Conservation (phyloP, 2,113 vertebrate genomes). For the Nibea albiflora region DNA sequence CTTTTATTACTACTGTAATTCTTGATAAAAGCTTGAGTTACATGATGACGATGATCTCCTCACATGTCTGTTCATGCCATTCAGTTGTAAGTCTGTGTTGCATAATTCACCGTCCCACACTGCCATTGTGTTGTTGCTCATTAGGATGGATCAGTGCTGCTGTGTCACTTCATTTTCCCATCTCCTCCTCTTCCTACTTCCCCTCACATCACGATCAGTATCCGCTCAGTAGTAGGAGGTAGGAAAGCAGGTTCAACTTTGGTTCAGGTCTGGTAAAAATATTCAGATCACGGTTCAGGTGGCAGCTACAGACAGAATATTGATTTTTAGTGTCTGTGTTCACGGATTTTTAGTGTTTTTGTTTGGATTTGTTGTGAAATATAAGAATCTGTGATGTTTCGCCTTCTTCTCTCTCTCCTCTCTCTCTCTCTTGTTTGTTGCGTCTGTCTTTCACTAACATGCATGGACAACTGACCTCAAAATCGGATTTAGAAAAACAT, state of each 20-base stretch:
- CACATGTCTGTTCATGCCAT: constrained; percentile 9
- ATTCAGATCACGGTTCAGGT: neutral
- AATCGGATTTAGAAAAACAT: neutral
- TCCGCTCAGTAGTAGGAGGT: neutral
- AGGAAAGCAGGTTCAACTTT: neutral
- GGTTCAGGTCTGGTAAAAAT: neutral
- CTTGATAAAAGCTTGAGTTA: constrained; percentile 2
- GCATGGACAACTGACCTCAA: neutral
- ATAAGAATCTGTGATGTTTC: neutral
- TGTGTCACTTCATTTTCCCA: neutral
- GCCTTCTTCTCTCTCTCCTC: neutral
- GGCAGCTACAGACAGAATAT: neutral
- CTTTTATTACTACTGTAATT: neutral
- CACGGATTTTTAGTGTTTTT: no score
- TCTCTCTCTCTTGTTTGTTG: neutral
- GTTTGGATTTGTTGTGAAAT: neutral
- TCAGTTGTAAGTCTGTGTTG: constrained; percentile 29
- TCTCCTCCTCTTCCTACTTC: neutral
- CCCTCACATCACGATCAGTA: no score
- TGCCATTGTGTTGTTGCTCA: constrained; percentile 21
- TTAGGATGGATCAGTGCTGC: constrained; percentile 34
- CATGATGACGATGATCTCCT: neutral
- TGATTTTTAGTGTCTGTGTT: neutral
- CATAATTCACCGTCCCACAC: constrained; percentile 43
- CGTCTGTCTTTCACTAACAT: neutral